Evolutionary conservation across 2,797 vertebrate species (phyloP), one percentile per base, ranked within the genome.

Genomic region (Pipistrellus pygmaeus): DNA sequence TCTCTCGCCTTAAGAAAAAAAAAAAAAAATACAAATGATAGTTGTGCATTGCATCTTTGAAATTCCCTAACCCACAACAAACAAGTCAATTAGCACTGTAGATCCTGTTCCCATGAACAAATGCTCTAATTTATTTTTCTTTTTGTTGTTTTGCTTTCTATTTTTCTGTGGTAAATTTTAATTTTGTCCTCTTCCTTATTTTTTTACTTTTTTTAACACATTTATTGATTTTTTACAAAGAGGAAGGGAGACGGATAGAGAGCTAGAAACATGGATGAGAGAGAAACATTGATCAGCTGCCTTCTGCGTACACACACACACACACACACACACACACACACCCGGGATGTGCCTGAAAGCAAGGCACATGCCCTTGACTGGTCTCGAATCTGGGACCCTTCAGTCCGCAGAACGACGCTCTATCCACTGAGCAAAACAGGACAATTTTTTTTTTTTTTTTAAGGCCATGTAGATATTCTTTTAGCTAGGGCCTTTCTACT

Each of bases 131-230:
- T 77, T 51, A 44, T 25, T 62, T n/a, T 18, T 11, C 57, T 32
- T 64, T 83, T 0, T 18, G 8, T 90, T 93, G 64, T 88, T 93
- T 85, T 82, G 13, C 35, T 73, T 94, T 93, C 23, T 66, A 46
- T 18, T 32, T 71, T 83, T 71, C 20, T 15, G 41, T 77, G 38
- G 20, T 89, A 30, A 44, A n/a, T 93, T 97, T 86, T 89, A 57
- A 55, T 82, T 91, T 72, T 92, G n/a, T 95, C 93, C 44, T 85
- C 32, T 85, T 69, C 25, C n/a, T 64, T 81, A 5, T 95, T 90
- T 88, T 68, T 84, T n/a, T 64, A 60, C 27, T 60, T 60, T 27
- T 27, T 62, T 30, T 13, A 3, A 60, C 10, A 57, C 25, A 23
- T 60, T 27, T 60, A 60, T 27, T 27, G 57, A 53, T 53, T 20